A percentile compares a stretch with the other conserved stretches of the same genome.
phyloP scores from a whole-genome alignment of 2,113 vertebrate genomes.

The Sorex fumeus region DNA sequence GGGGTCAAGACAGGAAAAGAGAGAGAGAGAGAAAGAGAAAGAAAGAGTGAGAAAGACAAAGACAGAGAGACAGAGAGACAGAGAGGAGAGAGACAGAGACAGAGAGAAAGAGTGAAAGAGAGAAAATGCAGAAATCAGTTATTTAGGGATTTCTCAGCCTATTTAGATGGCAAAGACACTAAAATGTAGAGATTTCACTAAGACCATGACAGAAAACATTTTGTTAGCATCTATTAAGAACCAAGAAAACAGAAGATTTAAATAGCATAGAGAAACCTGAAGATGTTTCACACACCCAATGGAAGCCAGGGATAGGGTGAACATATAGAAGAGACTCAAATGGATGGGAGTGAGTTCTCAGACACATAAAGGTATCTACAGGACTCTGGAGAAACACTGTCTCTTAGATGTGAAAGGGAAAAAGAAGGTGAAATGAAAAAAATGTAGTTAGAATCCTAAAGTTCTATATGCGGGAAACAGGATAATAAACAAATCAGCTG shows the following conservation, averaged over 20 bases:
- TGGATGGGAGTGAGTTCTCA: neutral
- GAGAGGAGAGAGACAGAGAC: neutral
- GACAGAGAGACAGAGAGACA: neutral
- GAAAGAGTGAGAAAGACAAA: neutral
- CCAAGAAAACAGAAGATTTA: neutral
- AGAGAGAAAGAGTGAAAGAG: neutral
- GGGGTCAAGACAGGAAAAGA: too few relatives aligned
- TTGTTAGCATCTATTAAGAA: neutral
- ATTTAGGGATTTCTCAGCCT: neutral
- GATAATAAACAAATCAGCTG: neutral
- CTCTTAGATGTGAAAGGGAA: neutral
- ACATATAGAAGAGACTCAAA: neutral
- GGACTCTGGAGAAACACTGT: neutral
- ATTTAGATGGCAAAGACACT: neutral
- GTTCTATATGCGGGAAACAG: neutral
- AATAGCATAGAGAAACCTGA: neutral
- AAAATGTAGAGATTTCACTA: neutral
- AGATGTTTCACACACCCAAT: neutral
- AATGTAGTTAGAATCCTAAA: neutral
- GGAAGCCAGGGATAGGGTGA: neutral
- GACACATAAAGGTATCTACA: neutral
- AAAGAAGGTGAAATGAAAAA: neutral
- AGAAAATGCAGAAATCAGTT: neutral
- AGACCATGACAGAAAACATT: neutral
- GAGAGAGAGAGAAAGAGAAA: too few relatives aligned